Conservation (phyloP, 2,113 vertebrate species). For the Tautogolabrus adspersus region DNA sequence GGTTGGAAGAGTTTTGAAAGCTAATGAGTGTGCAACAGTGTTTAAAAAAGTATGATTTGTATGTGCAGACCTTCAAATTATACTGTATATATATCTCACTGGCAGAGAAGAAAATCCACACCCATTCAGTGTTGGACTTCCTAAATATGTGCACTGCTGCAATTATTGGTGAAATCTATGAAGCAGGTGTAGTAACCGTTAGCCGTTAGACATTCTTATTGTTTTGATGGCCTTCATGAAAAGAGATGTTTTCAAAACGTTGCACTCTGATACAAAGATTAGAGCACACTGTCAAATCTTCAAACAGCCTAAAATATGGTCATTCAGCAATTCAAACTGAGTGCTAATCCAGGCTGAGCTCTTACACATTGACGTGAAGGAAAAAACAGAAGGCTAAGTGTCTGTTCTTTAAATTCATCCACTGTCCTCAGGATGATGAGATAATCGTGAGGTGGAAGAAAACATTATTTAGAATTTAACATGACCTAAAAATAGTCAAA, state of each 20-base stretch:
- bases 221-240: slow-evolving; percentile 21
- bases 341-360: slow-evolving; percentile 9
- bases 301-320: slow-evolving; percentile 15
- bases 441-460: not conserved
- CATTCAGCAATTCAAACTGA: slow-evolving; percentile 20
- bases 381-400: not conserved
- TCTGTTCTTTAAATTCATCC: not conserved
- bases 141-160: not conserved
- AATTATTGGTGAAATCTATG: slow-evolving; percentile 64
- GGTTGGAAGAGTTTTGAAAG: slow-evolving; percentile 19
- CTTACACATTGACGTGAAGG: not conserved
- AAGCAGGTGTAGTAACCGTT: slow-evolving; percentile 41
- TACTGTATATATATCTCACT: too few relatives aligned
- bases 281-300: slow-evolving; percentile 6
- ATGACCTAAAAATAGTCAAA: too few relatives aligned
- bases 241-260: slow-evolving; percentile 23
- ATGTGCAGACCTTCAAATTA: not conserved
- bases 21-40: slow-evolving; percentile 13
- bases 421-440: not conserved
- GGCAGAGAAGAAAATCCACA: not conserved
- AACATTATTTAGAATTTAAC: too few relatives aligned
- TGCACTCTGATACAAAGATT: slow-evolving; percentile 19
- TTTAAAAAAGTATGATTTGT: not conserved
- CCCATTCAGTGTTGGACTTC: too few relatives aligned
- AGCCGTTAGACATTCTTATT: slow-evolving; percentile 11